A percentile compares a stretch with the other conserved stretches of the same genome.
Conservation (phyloP, 1,140 invertebrate genomes). For the Thaumatotibia leucotreta region DNA sequence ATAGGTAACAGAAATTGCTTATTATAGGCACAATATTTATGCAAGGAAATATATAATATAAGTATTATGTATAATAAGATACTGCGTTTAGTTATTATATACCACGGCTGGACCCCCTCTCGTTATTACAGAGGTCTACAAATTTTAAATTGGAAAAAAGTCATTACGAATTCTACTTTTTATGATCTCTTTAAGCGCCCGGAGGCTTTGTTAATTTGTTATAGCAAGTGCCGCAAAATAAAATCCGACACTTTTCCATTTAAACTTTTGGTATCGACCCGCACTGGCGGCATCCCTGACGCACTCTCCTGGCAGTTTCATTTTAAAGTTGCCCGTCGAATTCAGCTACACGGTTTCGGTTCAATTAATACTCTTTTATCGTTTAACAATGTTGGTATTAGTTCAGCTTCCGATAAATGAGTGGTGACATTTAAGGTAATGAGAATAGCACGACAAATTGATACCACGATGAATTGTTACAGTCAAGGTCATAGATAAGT, state of each 20-base stretch:
- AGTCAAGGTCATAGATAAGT: too few relatives aligned
- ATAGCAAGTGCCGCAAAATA: neutral
- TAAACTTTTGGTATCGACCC: constrained; percentile 11
- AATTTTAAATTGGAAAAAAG: too few relatives aligned
- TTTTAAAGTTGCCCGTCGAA: neutral
- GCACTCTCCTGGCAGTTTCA: neutral
- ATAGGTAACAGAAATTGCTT: too few relatives aligned
- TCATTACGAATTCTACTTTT: too few relatives aligned
- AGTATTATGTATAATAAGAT: too few relatives aligned
- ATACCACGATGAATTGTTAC: too few relatives aligned
- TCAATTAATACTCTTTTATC: neutral
- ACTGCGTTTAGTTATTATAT: too few relatives aligned
- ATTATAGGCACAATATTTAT: too few relatives aligned
- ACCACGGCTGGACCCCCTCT: too few relatives aligned
- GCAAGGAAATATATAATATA: too few relatives aligned
- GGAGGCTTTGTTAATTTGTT: neutral
- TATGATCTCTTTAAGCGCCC: neutral
- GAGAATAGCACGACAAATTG: too few relatives aligned
- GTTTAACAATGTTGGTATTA: neutral
- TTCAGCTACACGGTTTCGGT: neutral
- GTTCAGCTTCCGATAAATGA: neutral
- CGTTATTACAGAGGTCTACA: too few relatives aligned
- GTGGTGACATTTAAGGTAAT: neutral
- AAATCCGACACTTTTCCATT: constrained; percentile 6
- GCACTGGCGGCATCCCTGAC: neutral